Base-by-base conservation (phyloP, 1,140 invertebrate genomes). In the Vollenhovia emeryi region DNA sequence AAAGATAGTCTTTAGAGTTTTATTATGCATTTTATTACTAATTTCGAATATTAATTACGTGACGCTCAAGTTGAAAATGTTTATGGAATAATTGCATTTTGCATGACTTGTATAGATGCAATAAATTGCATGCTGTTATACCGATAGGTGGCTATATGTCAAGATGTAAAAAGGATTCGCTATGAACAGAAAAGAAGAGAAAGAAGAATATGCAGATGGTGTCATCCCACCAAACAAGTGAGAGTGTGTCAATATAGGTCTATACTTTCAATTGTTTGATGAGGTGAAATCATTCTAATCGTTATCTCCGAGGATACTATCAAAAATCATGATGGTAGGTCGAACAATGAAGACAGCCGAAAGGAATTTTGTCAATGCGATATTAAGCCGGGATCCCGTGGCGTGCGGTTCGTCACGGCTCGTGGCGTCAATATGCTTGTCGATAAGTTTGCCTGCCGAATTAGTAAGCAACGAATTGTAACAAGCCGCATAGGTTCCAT, bases 181-280 rank as follows among this genome's bases (percentile, higher is more conserved):
- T 71, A 27, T 18, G 13, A 43, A 3, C 27, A 21, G 18, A 27
- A 13, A 27, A 24, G 66, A 43, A 82, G 24, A 18, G 50, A 62
- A 88, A 18, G 69, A 89, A 84, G 24, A 69, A 52, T n/a, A 69
- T 52, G 45, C 78, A 45, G 93, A 93, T 95, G 94, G 91, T 94
- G 92, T 95, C 94, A 94, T 93, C 90, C 94, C 94, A 95, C 94
- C 94, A 95, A 95, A 95, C 94, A 95, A 95, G 93, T 95, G 94
- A 95, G 94, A 95, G 94, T 95, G 94, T 95, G 94, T 95, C 91
- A 94, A 93, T 93, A 92, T 93, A 94, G 92, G 92, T 95, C 91
- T 95, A 95, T 95, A 95, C 94, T 95, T 95, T 95, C 94, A 95
- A 95, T 95, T 95, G 94, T 95, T 95, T 95, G 94, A 95, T 95